Base-by-base conservation (phyloP, 2,797 vertebrate genomes). In the Limnodromus scolopaceus region DNA sequence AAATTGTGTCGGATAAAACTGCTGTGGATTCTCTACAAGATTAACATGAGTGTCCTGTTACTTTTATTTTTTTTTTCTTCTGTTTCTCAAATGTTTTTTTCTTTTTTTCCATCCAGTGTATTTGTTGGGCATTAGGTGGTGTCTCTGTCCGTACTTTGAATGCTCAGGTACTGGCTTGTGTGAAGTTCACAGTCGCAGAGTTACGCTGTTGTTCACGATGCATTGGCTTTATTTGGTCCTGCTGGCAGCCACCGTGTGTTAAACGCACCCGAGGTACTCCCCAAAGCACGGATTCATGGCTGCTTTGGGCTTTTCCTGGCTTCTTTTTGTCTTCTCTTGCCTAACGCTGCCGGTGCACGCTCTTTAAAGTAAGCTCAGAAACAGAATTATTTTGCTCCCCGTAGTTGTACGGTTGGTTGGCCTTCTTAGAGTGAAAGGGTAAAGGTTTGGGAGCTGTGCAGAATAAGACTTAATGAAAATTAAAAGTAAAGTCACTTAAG, bases 111-210 rank as follows among this genome's bases (percentile, higher is more conserved):
- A 41, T 18, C 7, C 0, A 0, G 7, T 30, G 30, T 64, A 9
- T 65, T 43, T 74, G 36, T 30, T 55, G 61, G 43, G 18, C 14
- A 4, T 20, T 19, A 27, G 39, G 24, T 32, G 13, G 13, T 51
- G 41, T 23, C n/a, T 28, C 43, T 36, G 6, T 38, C 5, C 2
- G 3, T 39, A 6, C 36, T 45, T 5, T 3, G 23, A 30, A 24
- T 2, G 11, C 41, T 70, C 1, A 0, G 25, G 16, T 30, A 9
- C 39, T 53, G 15, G 61, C 58, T n/a, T 43, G 20, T 0, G 1
- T 65, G 64, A 38, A 80, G 53, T 24, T 61, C 16, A 7, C 41
- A 1, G 2, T 23, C 1, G 0, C 46, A 10, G 5, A 25, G 38
- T 3, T 28, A 9, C 8, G 15, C 25, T 38, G 4, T 15, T 39